A percentile compares a stretch with the other conserved stretches of the same genome.
phyloP scores from a whole-genome alignment of 2,113 vertebrate species.

The Clarias macrocephalus region DNA sequence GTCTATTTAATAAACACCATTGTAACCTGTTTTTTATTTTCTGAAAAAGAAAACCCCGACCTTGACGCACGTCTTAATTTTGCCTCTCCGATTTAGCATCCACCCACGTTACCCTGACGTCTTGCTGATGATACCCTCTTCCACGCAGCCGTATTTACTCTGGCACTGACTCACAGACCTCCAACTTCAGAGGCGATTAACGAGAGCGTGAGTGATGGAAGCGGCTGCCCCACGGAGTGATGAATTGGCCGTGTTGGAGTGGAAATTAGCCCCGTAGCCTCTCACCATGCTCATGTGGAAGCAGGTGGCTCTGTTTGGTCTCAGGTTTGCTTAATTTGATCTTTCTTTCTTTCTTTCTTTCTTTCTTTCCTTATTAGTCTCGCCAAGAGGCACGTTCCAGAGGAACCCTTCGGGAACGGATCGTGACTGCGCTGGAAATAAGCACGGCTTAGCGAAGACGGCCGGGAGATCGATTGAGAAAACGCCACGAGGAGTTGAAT shows the following conservation, averaged over 20 bases:
- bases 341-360: neutral
- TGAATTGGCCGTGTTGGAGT: slow-evolving; percentile 39
- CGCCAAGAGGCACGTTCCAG: neutral
- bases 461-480: neutral
- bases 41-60: neutral
- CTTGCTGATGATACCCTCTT: slow-evolving; percentile 32
- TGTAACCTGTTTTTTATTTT: neutral
- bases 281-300: neutral
- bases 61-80: neutral
- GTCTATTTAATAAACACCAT: neutral
- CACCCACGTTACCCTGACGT: slow-evolving; percentile 23
- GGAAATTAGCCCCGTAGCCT: slow-evolving; percentile 11
- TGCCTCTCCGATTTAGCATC: neutral
- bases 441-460: neutral
- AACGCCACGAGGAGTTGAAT: neutral
- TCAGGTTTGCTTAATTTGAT: slow-evolving; percentile 7
- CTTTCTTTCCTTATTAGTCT: slow-evolving; percentile 7
- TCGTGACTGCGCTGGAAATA: neutral
- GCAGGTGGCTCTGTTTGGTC: neutral
- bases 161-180: slow-evolving; percentile 29
- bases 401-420: neutral
- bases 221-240: slow-evolving; percentile 23
- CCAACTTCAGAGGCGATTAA: slow-evolving; percentile 35
- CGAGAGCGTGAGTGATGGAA: slow-evolving; percentile 41
- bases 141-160: slow-evolving; percentile 30